Evolutionary conservation across 2,888 invertebrate species (phyloP).

Genomic region (Chromoteleia sp.): DNA sequence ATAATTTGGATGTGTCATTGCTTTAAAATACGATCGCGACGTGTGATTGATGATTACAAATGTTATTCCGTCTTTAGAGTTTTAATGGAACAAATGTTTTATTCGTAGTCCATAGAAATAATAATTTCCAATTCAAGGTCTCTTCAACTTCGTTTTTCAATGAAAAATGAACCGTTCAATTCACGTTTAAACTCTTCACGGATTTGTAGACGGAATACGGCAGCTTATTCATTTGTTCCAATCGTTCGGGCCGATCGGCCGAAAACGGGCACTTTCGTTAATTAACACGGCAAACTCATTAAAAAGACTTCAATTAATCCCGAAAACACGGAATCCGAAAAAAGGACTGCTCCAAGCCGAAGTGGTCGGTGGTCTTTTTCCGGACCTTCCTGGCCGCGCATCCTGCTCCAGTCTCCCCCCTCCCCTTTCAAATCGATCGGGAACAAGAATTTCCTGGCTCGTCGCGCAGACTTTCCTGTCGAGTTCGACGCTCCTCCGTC

Average conservation of each 20-base stretch:
- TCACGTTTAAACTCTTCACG: constrained; percentile 10
- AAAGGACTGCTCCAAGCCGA: constrained; percentile 37
- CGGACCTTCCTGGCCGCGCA: constrained; percentile 36
- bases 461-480: constrained; percentile 51
- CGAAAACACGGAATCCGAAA: constrained; percentile 64
- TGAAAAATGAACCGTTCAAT: constrained; percentile 34
- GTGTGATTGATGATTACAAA: constrained; percentile 43
- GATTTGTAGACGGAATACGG: constrained; percentile 35
- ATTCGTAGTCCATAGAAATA: neutral
- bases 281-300: constrained; percentile 68
- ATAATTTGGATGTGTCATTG: constrained; percentile 20
- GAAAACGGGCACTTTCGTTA: constrained; percentile 56
- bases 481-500: constrained; percentile 65
- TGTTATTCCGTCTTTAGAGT: constrained; percentile 19
- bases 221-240: constrained; percentile 44
- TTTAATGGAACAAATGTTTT: constrained; percentile 26
- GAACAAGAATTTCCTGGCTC: constrained; percentile 61
- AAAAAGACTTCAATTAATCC: constrained; percentile 66
- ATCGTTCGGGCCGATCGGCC: constrained; percentile 52
- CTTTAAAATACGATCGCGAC: constrained; percentile 16
- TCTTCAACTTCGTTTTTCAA: neutral
- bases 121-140: constrained; percentile 5
- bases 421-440: constrained; percentile 34
- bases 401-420: constrained; percentile 26
- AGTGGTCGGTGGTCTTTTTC: constrained; percentile 64